These are phyloP conservation scores for Enteromius anoplus DNA, from an alignment of 2,797 vertebrate genomes.

Conservation along the genomic window DNA sequence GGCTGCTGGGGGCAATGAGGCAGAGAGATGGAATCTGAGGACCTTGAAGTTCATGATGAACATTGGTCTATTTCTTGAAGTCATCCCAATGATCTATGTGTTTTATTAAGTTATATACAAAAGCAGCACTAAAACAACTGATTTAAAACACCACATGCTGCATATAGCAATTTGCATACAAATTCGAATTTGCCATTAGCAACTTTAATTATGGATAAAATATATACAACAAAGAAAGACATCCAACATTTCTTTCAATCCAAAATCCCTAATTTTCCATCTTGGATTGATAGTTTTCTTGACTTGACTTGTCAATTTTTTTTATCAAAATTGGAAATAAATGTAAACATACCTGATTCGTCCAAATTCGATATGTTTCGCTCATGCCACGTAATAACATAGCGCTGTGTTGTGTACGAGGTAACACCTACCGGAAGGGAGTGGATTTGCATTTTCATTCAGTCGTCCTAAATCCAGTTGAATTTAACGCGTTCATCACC, in stretches of 20 bases:
- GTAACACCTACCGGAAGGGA: background rate
- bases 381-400: background rate
- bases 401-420: background rate
- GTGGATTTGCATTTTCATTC: background rate
- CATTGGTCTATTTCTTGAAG: background rate
- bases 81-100: background rate
- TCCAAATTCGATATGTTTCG: background rate
- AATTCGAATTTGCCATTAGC: background rate
- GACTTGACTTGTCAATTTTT: background rate
- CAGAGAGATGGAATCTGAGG: background rate
- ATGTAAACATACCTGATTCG: background rate
- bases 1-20: slow-evolving; percentile 8
- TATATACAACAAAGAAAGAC: background rate
- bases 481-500: background rate
- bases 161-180: background rate
- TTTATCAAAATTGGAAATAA: background rate
- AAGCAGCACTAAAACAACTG: background rate
- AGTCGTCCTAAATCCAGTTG: background rate
- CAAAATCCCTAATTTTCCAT: background rate
- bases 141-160: background rate
- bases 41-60: background rate
- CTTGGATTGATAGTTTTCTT: background rate
- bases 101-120: background rate
- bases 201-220: too few species aligned
- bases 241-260: background rate